These are phyloP conservation scores for Melanostoma scalare DNA, from an alignment of 2,888 invertebrate species.

Conservation along the genomic window DNA sequence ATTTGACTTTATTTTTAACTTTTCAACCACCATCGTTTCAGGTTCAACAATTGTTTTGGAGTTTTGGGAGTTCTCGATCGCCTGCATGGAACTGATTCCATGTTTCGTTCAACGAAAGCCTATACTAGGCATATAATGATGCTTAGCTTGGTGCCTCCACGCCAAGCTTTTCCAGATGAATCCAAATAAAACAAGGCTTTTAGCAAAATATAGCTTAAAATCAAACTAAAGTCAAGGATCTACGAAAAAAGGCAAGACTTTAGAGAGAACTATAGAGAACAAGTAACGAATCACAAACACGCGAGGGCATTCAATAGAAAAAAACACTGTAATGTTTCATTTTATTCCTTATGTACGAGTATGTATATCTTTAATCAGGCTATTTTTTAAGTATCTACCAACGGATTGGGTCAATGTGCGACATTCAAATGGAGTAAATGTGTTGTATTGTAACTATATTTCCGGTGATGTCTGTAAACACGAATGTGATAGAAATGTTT, in stretches of 20 bases:
- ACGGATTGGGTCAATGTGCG: constrained; percentile 9
- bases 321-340: constrained; percentile 35
- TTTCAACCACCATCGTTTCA: constrained; percentile 78
- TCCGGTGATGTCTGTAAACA: constrained; percentile 64
- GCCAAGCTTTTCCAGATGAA: constrained; percentile 86
- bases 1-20: neutral
- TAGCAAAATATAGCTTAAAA: constrained; percentile 16
- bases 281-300: constrained; percentile 43
- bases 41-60: constrained; percentile 93
- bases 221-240: constrained; percentile 33
- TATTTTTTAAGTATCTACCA: constrained; percentile 24
- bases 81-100: constrained; percentile 90
- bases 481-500: constrained; percentile 71
- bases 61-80: constrained; percentile 91
- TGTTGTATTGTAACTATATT: constrained; percentile 33
- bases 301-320: constrained; percentile 65
- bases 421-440: constrained; percentile 38
- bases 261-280: constrained; percentile 24
- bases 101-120: constrained; percentile 88
- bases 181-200: constrained; percentile 39
- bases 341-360: constrained; percentile 10
- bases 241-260: neutral
- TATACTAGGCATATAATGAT: constrained; percentile 89
- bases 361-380: constrained; percentile 3
- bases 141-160: constrained; percentile 86